Evolutionary conservation across 2,888 invertebrate species (phyloP), one percentile per base, ranked within the genome.

Genomic region (Eubasilissa splendida): DNA sequence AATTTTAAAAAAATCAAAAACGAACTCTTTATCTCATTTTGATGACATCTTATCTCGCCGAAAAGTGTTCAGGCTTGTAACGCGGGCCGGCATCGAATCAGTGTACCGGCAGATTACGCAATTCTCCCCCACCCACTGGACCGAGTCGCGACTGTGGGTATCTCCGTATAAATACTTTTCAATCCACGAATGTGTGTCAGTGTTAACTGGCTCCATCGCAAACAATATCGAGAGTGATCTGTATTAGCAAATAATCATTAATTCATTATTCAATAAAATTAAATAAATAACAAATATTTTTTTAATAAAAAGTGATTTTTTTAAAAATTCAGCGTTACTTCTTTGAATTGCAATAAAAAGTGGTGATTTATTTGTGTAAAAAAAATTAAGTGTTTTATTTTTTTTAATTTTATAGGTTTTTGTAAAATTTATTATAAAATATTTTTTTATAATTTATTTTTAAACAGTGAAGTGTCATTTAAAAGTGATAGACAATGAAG

Each of bases 191-290:
- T 60, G 75, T 75, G 10, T 60, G 75, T 75, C 75, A 75, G 75
- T 75, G 22, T 9, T 52, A 50, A 52, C 22, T 50, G 12, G 11
- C n/a, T 60, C 75, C 22, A 50, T 52, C 50, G 53, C 75, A 60
- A 14, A 22, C 60, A 42, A 60, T 75, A 75, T n/a, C 75, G 75
- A 75, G 9, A 75, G 59, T 75, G 75, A 22, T 71, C 71, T 54
- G 33, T 50, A 52, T 12, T 33, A 2, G 42, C 31, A 14, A 31
- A 60, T 7, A n/a, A 63, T 33, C 31, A 63, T 63, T 9, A 22
- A 63, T 63, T 12, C 7, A 33, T 5, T 63, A 63, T 12, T 63
- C 63, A 42, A 10, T 31, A 4, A 12, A 31, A 63, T 11, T 4
- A 63, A 63, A 12, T 31, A 11, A 4, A 31, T 31, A 33, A 42